Evolutionary conservation across 1,140 invertebrate species (phyloP), one percentile per base, ranked within the genome.

Genomic region (Thaumatotibia leucotreta): DNA sequence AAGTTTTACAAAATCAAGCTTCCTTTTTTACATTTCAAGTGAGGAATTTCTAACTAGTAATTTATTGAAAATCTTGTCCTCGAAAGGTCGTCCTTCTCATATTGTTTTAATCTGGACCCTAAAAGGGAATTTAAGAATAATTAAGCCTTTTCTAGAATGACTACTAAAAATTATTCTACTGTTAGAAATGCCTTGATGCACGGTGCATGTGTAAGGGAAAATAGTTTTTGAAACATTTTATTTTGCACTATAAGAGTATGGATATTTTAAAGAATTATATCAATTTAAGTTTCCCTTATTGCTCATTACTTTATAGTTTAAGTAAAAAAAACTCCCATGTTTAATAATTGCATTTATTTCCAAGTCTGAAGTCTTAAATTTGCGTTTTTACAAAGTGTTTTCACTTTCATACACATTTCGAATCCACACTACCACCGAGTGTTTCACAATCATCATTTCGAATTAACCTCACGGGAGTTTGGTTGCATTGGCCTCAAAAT

Each of bases 1-100:
- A 24, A 24, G 23, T 24, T 54, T 54, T 54, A 24, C 50, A 24
- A 24, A 54, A 54, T 39, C 14, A 17, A 24, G 50, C 50, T 4
- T 54, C 11, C 4, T 49, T 54, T 24, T 54, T 49, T 64, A 61
- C 68, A 69, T 66, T 69, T 69, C 61, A 66, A 64, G 63, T 64
- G 39, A 45, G 39, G 39, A 14, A 45, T 45, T 45, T 45, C 39
- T 45, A 20, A 45, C 39, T 9, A 20, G 39, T 45, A 1, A 45
- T 0, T 45, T 45, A 14, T 45, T 45, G 35, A 45, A 14, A 45
- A 39, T 5, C 11, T 14, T 6, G 5, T 39, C 17, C 6, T 35
- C 1, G 1, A 3, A 35, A 35, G 2, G 14, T 35, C 3, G 4
- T 35, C 11, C 14, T 14, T 14, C 2, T 14, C n/a, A n/a, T n/a